Percentiles rank a stretch among this genome's conserved stretches.
phyloP scores from a whole-genome alignment of 2,797 vertebrate genomes.

The Parotocinclus haroldoi region DNA sequence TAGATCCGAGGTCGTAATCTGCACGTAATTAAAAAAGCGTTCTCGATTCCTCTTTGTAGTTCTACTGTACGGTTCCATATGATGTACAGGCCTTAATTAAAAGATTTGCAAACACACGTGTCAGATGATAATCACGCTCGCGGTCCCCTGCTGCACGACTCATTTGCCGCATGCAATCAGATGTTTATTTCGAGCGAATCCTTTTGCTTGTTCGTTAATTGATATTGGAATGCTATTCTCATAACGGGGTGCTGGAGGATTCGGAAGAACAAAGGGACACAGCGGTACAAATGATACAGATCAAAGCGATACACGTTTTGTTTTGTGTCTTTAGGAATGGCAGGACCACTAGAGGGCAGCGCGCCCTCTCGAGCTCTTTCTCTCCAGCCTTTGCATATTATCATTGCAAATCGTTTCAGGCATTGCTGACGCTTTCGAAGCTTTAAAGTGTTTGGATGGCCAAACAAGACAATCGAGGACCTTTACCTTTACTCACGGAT shows the following conservation, averaged over 20 bases:
- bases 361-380: slow-evolving; percentile 49
- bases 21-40: no score
- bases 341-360: slow-evolving; percentile 71
- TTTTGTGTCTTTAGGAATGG: slow-evolving; percentile 12
- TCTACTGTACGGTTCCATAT: slow-evolving; percentile 33
- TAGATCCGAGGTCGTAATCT: no score
- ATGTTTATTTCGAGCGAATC: slow-evolving; percentile 77
- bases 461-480: slow-evolving; percentile 53
- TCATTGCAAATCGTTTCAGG: slow-evolving; percentile 27
- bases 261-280: slow-evolving; percentile 72
- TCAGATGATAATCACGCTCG: slow-evolving; percentile 71
- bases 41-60: no score
- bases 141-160: slow-evolving; percentile 75
- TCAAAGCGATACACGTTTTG: slow-evolving; percentile 69
- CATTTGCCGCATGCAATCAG: slow-evolving; percentile 75
- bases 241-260: slow-evolving; percentile 77
- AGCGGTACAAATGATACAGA: slow-evolving; percentile 76
- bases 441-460: slow-evolving; percentile 7
- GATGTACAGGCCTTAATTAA: slow-evolving; percentile 74
- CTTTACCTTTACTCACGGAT: slow-evolving; percentile 51
- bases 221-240: slow-evolving; percentile 79
- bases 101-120: slow-evolving; percentile 78
- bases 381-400: slow-evolving; percentile 10
- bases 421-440: background rate
- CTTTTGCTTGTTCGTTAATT: slow-evolving; percentile 78